A percentile compares a stretch with the other conserved stretches of the same genome.
phyloP scores from a whole-genome alignment of 2,888 invertebrate genomes.

The Sinelater perroti region DNA sequence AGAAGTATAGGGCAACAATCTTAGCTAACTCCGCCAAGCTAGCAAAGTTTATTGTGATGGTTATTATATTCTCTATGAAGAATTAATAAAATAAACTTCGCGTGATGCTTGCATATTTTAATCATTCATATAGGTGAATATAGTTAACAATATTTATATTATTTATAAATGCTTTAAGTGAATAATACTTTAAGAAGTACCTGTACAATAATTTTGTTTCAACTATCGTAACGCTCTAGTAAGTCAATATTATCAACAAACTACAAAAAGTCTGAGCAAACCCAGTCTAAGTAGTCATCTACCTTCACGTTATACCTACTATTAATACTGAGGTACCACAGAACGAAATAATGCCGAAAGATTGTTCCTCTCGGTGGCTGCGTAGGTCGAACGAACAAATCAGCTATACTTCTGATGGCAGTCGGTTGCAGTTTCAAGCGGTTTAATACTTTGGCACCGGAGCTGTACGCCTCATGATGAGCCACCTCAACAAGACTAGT shows the following conservation, averaged over 20 bases:
- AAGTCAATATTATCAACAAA: background rate
- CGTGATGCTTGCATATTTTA: background rate
- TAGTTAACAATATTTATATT: background rate
- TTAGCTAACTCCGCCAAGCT: no score
- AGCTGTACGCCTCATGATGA: background rate
- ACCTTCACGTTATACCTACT: background rate
- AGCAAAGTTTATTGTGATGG: no score
- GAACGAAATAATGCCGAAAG: background rate
- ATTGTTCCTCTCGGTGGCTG: no score
- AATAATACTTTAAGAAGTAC: slow-evolving; percentile 8
- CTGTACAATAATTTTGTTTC: background rate
- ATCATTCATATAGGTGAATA: background rate
- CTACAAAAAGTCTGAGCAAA: background rate
- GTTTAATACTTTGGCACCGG: background rate
- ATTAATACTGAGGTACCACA: slow-evolving; percentile 11
- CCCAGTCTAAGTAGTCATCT: background rate
- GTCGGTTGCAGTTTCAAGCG: background rate
- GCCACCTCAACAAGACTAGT: slow-evolving; percentile 16
- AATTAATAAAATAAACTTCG: background rate
- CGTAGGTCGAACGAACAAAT: background rate
- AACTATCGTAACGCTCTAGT: background rate
- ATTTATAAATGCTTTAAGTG: slow-evolving; percentile 5
- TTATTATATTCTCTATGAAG: no score
- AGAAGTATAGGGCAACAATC: no score
- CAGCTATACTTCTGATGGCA: background rate